These are phyloP conservation scores for Muschampia plurimacula DNA, from an alignment of 2,888 invertebrate species.

Conservation along the genomic window DNA sequence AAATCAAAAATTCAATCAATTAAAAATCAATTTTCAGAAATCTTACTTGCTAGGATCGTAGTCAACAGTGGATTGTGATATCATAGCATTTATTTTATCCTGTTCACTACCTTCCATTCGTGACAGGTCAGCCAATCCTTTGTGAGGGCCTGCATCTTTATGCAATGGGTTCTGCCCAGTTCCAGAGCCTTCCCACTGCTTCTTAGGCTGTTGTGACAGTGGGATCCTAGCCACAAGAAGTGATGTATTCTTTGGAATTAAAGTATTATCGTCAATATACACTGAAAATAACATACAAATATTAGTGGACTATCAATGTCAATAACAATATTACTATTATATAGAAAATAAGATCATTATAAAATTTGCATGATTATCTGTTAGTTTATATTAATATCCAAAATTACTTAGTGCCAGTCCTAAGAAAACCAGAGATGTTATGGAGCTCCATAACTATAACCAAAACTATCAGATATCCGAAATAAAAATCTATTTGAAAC, in stretches of 20 bases:
- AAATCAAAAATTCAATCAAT: not conserved
- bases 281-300: conserved; percentile 83
- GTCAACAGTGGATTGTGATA: conserved; percentile 97
- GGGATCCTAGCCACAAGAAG: conserved; percentile 97
- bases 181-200: conserved; percentile 89
- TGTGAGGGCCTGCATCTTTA: conserved; percentile 83
- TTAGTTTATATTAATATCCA: too few relatives aligned
- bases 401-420: too few relatives aligned
- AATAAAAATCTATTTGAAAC: too few relatives aligned
- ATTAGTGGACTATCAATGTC: not conserved
- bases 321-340: too few relatives aligned
- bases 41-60: conserved; percentile 98
- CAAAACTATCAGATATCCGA: too few relatives aligned
- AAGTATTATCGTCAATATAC: conserved; percentile 94
- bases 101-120: conserved; percentile 97
- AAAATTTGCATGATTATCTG: too few relatives aligned
- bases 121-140: conserved; percentile 92
- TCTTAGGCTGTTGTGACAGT: conserved; percentile 91
- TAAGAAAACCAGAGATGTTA: too few relatives aligned
- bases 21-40: conserved; percentile 31
- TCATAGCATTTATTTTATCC: conserved; percentile 99
- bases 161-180: conserved; percentile 75
- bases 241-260: conserved; percentile 99
- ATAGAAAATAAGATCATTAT: too few relatives aligned
- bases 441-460: too few relatives aligned